A percentile compares a stretch with the other conserved stretches of the same genome.
Evolutionary conservation across 2,113 vertebrate species (phyloP).

Genomic region (Phalacrocorax pelagicus): DNA sequence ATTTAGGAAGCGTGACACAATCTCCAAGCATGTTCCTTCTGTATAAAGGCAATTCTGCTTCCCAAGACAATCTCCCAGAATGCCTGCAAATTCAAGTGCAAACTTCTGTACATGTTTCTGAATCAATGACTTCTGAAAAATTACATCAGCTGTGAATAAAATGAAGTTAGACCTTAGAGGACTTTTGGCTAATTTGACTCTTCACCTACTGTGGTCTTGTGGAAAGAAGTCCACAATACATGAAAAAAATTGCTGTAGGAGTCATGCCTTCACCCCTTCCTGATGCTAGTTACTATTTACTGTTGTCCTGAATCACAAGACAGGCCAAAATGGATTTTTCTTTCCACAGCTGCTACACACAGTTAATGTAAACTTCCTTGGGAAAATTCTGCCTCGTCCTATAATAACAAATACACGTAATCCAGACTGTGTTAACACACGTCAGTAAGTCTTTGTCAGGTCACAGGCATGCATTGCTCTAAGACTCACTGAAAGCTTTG

Average conservation of each 20-base stretch:
- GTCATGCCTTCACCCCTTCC: not conserved
- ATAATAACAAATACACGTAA: not conserved
- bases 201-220: not conserved
- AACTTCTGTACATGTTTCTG: not conserved
- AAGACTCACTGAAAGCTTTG: not conserved
- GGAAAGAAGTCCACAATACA: not conserved
- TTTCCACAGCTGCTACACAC: not conserved
- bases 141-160: accelerated
- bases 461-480: not conserved
- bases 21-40: not conserved
- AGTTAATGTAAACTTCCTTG: not conserved
- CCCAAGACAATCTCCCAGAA: not conserved
- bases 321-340: not conserved
- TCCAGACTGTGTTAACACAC: not conserved
- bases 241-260: not conserved
- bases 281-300: not conserved
- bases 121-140: not conserved
- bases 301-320: not conserved
- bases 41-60: not conserved
- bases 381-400: not conserved
- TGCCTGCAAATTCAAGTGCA: not conserved
- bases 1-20: accelerated
- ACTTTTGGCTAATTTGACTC: not conserved
- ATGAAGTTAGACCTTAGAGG: not conserved
- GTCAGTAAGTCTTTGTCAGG: not conserved